Conservation (phyloP, 2,888 invertebrate genomes). For the Tineola bisselliella region DNA sequence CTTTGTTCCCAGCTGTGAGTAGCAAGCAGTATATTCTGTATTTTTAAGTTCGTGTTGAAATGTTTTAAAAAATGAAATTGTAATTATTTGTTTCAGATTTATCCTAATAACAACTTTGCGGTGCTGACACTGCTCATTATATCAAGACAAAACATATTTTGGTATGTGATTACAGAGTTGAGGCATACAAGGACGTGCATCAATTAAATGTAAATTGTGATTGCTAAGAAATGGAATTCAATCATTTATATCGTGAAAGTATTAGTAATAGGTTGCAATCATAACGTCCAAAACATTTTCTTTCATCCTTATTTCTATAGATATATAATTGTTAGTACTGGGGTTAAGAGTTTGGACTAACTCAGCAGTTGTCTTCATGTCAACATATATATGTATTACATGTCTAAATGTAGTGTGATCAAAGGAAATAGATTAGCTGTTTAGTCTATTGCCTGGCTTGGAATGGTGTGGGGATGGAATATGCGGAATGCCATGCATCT, state of each 20-base stretch:
- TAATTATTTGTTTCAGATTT: slow-evolving; percentile 45
- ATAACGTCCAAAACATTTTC: background rate
- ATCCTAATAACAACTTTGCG: slow-evolving; percentile 53
- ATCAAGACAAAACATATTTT: slow-evolving; percentile 68
- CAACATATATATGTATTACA: too few relatives aligned
- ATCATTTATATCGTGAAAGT: slow-evolving; percentile 15
- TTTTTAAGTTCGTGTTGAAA: too few relatives aligned
- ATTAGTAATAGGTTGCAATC: background rate
- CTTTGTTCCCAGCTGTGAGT: slow-evolving; percentile 60
- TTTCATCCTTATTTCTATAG: too few relatives aligned
- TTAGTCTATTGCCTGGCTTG: too few relatives aligned
- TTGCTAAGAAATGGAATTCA: slow-evolving; percentile 40
- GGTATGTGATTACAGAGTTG: slow-evolving; percentile 54
- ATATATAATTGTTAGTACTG: too few relatives aligned
- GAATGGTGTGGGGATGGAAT: too few relatives aligned
- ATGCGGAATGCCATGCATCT: too few relatives aligned
- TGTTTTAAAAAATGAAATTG: too few relatives aligned
- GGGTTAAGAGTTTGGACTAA: too few relatives aligned
- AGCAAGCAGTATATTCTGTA: background rate
- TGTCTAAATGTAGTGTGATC: too few relatives aligned
- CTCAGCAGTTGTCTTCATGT: too few relatives aligned
- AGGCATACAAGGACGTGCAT: background rate
- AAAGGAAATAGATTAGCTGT: too few relatives aligned
- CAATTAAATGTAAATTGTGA: slow-evolving; percentile 26
- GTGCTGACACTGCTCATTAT: slow-evolving; percentile 45